A percentile compares a stretch with the other conserved stretches of the same genome.
Conservation (phyloP, 2,888 invertebrate genomes). For the Limenitis camilla region DNA sequence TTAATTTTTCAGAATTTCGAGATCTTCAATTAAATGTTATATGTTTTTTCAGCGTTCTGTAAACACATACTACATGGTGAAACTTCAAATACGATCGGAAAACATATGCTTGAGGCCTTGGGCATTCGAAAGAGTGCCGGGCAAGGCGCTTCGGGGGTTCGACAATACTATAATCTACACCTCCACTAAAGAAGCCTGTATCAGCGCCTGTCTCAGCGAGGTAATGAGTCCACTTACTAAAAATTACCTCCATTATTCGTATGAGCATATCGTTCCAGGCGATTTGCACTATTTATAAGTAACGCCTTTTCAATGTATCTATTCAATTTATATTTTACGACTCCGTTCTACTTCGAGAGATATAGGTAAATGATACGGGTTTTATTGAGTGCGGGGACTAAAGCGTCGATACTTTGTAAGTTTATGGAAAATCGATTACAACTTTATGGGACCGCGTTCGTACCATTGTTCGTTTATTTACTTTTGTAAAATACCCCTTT, state of each 20-base stretch:
- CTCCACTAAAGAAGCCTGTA: slow-evolving; percentile 94
- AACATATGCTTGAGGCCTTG: slow-evolving; percentile 93
- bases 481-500: neutral
- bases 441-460: slow-evolving; percentile 16
- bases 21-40: neutral
- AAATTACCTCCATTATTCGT: slow-evolving; percentile 32
- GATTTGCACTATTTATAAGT: slow-evolving; percentile 34
- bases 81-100: slow-evolving; percentile 91
- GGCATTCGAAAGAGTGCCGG: slow-evolving; percentile 94
- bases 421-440: slow-evolving; percentile 20
- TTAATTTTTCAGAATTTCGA: neutral
- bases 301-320: slow-evolving; percentile 44
- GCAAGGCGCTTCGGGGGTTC: slow-evolving; percentile 91
- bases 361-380: slow-evolving; percentile 44
- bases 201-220: slow-evolving; percentile 94
- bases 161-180: slow-evolving; percentile 95
- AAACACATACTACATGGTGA: slow-evolving; percentile 96
- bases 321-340: slow-evolving; percentile 66
- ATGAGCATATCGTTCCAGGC: slow-evolving; percentile 28
- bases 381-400: slow-evolving; percentile 25
- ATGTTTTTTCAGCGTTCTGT: slow-evolving; percentile 78
- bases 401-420: slow-evolving; percentile 21
- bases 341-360: slow-evolving; percentile 51
- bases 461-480: slow-evolving; percentile 5
- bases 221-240: slow-evolving; percentile 49